phyloP scores from a whole-genome alignment of 2,113 vertebrate genomes.

The Datnioides undecimradiatus region DNA sequence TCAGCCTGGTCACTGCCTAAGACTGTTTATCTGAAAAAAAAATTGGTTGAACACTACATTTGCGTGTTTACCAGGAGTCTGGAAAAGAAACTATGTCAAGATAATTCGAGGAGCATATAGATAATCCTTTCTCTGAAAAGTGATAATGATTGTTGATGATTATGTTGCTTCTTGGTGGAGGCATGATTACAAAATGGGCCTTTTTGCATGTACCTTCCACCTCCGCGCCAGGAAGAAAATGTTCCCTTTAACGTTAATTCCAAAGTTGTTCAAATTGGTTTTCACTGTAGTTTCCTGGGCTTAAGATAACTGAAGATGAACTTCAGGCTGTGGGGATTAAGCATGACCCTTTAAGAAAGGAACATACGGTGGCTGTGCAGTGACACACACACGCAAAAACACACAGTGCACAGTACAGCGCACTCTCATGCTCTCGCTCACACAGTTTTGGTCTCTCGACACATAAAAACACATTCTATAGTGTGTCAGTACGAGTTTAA shows the following conservation, averaged over 20 bases:
- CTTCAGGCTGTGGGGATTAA: background rate
- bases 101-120: background rate
- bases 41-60: background rate
- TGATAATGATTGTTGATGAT: background rate
- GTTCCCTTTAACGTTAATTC: background rate
- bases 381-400: background rate
- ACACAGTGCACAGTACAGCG: background rate
- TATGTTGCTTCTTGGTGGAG: background rate
- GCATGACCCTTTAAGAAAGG: background rate
- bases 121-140: background rate
- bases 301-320: conserved; percentile 19
- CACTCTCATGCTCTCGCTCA: background rate
- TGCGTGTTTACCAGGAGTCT: background rate
- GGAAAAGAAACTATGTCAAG: background rate
- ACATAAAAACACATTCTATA: conserved; percentile 61
- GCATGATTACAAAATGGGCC: background rate
- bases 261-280: conserved; percentile 7
- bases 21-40: background rate
- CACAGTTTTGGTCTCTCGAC: conserved; percentile 35
- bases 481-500: conserved; percentile 70
- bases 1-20: background rate
- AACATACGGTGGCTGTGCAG: background rate
- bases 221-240: conserved; percentile 4
- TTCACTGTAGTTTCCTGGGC: conserved; percentile 2
- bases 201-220: background rate